Evolutionary conservation across 2,888 invertebrate species (phyloP), one percentile per base, ranked within the genome.

Genomic region (Harpalus rufipes): DNA sequence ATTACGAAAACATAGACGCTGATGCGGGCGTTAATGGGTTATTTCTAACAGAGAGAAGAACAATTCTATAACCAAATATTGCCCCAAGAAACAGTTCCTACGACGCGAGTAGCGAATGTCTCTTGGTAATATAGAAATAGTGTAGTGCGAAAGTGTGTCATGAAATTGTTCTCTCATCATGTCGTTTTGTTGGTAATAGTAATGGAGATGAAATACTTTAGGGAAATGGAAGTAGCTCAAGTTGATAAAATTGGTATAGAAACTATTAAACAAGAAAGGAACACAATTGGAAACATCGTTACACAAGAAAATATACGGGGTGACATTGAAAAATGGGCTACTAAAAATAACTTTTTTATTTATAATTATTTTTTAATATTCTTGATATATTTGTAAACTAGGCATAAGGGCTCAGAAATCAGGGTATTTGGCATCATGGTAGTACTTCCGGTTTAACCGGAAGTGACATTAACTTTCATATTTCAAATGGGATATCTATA

Each of bases 1-100:
- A 81, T 81, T 81, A 81, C 41, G 21, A 61, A 18, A 44, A 65
- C 65, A 32, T 65, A 41, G 44, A 12, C 58, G 32, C 16, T 79
- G 58, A 79, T 79, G 79, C 58, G 79, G 61, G 58, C 32, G 51
- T 18, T 65, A 81, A 81, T 81, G 81, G 63, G 51, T 65, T 81
- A 81, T 65, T 81, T 25, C 8, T 63, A 61, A 81, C 81, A 65
- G 39, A 79, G 65, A 12, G 61, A 65, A 65, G 63, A 61, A 81
- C 81, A 81, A 81, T 81, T 81, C 65, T 61, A 81, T 81, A 81
- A 81, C 81, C 81, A 65, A 81, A 81, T 81, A 81, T 81, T 81
- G 81, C 81, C 61, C 25, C 63, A 81, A 81, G 81, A 81, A 81
- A 81, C 51, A 59, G 39, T 61, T 61, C 14, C 10, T 61, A 18